Evolutionary conservation across 2,888 invertebrate species (phyloP).

Genomic region (Rhingia campestris): DNA sequence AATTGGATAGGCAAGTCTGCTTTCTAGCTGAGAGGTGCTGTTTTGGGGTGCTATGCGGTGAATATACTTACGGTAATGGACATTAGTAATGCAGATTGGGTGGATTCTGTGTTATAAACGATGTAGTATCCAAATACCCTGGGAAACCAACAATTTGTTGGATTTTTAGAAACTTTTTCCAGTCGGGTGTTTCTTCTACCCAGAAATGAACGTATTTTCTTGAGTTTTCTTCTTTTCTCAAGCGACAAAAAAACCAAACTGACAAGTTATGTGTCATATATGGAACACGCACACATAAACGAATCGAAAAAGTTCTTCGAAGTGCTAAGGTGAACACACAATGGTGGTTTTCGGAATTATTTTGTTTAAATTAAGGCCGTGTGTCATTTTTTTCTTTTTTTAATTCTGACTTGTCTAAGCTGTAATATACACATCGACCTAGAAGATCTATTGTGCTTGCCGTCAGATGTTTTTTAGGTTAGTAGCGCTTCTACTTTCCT

Average conservation of each 20-base stretch:
- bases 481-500: no score
- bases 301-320: slow-evolving; percentile 21
- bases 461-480: no score
- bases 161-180: slow-evolving; percentile 40
- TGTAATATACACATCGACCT: no score
- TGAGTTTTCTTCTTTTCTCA: slow-evolving; percentile 34
- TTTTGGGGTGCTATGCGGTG: slow-evolving; percentile 53
- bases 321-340: slow-evolving; percentile 4
- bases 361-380: no score
- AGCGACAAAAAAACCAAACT: slow-evolving; percentile 61
- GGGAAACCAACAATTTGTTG: not conserved
- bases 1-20: slow-evolving; percentile 50
- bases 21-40: slow-evolving; percentile 60
- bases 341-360: not conserved
- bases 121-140: slow-evolving; percentile 19
- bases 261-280: slow-evolving; percentile 70
- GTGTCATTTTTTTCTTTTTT: no score
- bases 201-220: slow-evolving; percentile 34
- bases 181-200: slow-evolving; percentile 29
- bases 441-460: no score
- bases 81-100: slow-evolving; percentile 79
- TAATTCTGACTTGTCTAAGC: no score
- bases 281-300: slow-evolving; percentile 27
- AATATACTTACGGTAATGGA: slow-evolving; percentile 82
- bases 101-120: slow-evolving; percentile 11